phyloP scores from a whole-genome alignment of 1,140 invertebrate species.

The Caenorhabditis briggsae region DNA sequence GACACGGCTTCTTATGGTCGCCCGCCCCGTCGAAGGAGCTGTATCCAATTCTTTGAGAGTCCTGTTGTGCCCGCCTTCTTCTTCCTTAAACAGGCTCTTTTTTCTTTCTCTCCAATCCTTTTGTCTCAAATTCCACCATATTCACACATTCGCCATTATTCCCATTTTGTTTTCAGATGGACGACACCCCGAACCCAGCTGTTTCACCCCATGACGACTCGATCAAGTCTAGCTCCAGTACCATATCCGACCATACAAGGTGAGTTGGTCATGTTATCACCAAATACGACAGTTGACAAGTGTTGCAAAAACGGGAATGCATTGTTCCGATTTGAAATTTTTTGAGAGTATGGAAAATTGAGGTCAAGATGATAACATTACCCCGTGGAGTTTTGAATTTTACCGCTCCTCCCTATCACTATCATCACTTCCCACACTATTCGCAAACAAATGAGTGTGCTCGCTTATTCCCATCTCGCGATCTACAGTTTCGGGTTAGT shows the following conservation, averaged over 20 bases:
- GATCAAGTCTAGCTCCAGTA: constrained; percentile 60
- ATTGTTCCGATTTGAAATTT: not conserved
- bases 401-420: constrained; percentile 29
- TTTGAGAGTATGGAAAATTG: not conserved
- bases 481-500: constrained; percentile 50
- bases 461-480: constrained; percentile 35
- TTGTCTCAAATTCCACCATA: constrained; percentile 47
- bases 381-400: constrained; percentile 33
- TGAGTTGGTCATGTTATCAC: not conserved
- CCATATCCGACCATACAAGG: constrained; percentile 64
- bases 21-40: constrained; percentile 36
- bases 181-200: constrained; percentile 59
- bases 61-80: not conserved
- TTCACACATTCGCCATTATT: too few relatives aligned
- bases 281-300: not conserved
- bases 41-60: constrained; percentile 15
- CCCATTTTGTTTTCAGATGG: constrained; percentile 43
- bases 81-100: constrained; percentile 38
- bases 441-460: constrained; percentile 53
- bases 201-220: constrained; percentile 60
- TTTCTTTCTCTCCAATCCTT: not conserved
- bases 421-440: too few relatives aligned
- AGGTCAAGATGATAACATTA: constrained; percentile 35
- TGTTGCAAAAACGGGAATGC: not conserved
- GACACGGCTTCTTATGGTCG: constrained; percentile 23